Percentiles rank a stretch among this genome's conserved stretches.
Conservation (phyloP, 2,113 vertebrate genomes). For the Cyanocitta stelleri region DNA sequence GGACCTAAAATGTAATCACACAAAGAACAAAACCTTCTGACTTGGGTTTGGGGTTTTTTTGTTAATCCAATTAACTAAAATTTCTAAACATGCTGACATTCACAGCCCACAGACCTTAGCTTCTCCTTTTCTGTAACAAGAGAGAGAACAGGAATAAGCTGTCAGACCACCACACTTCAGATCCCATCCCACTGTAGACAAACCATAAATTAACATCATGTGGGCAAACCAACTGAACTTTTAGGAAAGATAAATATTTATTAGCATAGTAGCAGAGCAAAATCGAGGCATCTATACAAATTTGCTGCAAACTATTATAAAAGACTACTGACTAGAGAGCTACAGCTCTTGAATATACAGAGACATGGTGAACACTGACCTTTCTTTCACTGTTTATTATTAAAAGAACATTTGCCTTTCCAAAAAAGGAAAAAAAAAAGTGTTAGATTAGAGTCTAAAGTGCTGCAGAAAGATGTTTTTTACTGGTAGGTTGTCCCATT, state of each 20-base stretch:
- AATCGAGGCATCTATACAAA: not conserved
- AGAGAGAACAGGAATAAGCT: not conserved
- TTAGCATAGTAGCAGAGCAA: not conserved
- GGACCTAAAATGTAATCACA: not conserved
- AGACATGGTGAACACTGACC: not conserved
- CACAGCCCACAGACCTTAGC: not conserved
- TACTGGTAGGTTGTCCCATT: not conserved
- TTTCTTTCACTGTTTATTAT: not conserved
- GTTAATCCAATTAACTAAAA: not conserved
- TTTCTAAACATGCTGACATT: not conserved
- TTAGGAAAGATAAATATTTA: not conserved
- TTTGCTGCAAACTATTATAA: not conserved
- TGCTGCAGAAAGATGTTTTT: not conserved
- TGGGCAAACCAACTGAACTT: not conserved
- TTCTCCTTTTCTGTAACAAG: not conserved
- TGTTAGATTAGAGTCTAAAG: not conserved
- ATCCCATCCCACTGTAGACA: not conserved
- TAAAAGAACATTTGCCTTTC: not conserved
- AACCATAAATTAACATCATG: not conserved
- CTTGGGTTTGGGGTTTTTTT: not conserved
- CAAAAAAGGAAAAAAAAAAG: not conserved
- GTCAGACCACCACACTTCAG: not conserved
- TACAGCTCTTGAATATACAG: not conserved
- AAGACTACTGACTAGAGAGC: not conserved
- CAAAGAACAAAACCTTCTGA: not conserved